phyloP scores from a whole-genome alignment of 1,140 invertebrate genomes.

The Araneus ventricosus region DNA sequence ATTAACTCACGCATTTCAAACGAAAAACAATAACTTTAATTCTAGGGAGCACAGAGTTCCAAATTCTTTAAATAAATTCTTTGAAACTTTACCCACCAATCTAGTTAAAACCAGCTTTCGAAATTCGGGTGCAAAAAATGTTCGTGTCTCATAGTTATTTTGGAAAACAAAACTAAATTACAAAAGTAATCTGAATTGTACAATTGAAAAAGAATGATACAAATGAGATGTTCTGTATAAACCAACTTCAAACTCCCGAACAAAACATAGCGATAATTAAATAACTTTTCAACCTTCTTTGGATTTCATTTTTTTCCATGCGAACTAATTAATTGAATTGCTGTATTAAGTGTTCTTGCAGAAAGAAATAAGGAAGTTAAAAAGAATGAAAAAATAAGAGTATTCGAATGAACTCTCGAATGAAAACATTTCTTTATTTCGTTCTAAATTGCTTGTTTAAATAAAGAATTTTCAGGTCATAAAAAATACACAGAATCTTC shows the following conservation, averaged over 20 bases:
- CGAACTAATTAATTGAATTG: slow-evolving; percentile 44
- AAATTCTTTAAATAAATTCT: not conserved
- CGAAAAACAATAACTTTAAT: not conserved
- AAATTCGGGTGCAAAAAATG: not conserved
- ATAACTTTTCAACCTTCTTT: slow-evolving; percentile 44
- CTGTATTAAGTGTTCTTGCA: slow-evolving; percentile 20
- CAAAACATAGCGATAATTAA: slow-evolving; percentile 38
- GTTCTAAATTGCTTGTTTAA: slow-evolving; percentile 10
- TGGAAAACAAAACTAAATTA: not conserved
- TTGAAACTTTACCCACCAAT: not conserved
- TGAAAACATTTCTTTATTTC: slow-evolving; percentile 15
- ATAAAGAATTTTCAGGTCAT: not conserved
- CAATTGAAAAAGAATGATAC: slow-evolving; percentile 28
- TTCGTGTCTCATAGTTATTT: not conserved
- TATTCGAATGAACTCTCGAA: not conserved
- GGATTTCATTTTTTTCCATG: slow-evolving; percentile 23
- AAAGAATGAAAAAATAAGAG: not conserved
- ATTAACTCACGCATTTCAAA: not conserved
- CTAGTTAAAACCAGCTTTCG: not conserved
- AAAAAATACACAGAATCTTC: not conserved
- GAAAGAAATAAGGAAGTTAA: not conserved
- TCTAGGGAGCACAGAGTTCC: not conserved
- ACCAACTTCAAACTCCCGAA: slow-evolving; percentile 36
- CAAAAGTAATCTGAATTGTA: not conserved
- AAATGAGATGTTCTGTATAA: not conserved